Conservation (phyloP, 1,140 invertebrate genomes). For the Trichonephila clavata region DNA sequence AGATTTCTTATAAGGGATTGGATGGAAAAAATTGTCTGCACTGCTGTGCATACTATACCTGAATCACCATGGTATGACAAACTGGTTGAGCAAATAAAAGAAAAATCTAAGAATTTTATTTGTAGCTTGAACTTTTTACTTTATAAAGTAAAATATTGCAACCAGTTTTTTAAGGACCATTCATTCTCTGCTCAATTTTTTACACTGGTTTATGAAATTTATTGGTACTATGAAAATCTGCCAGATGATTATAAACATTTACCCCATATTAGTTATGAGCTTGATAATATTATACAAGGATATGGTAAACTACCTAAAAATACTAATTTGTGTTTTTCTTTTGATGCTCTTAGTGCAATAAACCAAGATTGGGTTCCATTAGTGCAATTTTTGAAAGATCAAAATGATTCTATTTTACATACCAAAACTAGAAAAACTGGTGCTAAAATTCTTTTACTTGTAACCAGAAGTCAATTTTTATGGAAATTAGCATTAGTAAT, state of each 20-base stretch:
- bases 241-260: background rate
- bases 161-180: background rate
- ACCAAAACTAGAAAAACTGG: background rate
- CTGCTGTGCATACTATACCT: background rate
- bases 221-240: background rate
- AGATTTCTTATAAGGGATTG: background rate
- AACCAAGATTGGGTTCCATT: background rate
- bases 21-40: background rate
- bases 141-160: background rate
- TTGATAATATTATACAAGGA: slow-evolving; percentile 9
- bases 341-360: background rate
- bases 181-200: background rate
- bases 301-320: slow-evolving; percentile 44
- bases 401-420: background rate
- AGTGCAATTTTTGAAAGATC: slow-evolving; percentile 1
- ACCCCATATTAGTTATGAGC: background rate
- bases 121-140: background rate
- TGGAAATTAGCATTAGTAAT: slow-evolving; percentile 18
- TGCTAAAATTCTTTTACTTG: background rate
- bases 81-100: background rate
- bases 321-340: background rate
- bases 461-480: background rate
- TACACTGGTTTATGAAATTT: slow-evolving; percentile 1
- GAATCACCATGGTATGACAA: background rate
- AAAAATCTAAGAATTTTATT: slow-evolving; percentile 3